Conservation (phyloP, 2,113 vertebrate genomes). For the Bufo gargarizans region DNA sequence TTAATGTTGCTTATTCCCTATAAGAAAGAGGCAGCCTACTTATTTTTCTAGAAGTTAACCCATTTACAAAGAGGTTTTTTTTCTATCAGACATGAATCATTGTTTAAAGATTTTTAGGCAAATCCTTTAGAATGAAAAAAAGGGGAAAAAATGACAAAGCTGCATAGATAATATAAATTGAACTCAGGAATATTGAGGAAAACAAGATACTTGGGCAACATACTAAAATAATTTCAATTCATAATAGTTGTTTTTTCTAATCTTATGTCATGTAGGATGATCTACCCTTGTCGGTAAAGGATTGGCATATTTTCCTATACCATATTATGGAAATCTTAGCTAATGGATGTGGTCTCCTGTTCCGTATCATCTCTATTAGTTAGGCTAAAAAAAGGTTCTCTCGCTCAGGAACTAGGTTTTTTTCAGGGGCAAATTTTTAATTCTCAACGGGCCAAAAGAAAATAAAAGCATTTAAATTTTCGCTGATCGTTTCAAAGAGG, state of each 20-base stretch:
- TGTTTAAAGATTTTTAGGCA: no score
- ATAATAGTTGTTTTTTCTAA: not conserved
- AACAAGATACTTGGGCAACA: not conserved
- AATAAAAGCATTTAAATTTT: no score
- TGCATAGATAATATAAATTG: not conserved
- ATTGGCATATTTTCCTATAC: not conserved
- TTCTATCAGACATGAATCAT: not conserved
- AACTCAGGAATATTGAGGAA: not conserved
- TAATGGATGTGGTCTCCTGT: no score
- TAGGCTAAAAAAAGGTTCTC: no score
- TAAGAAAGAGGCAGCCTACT: not conserved
- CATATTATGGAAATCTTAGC: no score
- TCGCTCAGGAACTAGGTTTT: no score
- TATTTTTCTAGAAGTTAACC: not conserved
- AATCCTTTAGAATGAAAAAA: no score
- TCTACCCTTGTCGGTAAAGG: not conserved
- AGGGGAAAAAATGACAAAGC: not conserved
- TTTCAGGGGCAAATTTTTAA: no score
- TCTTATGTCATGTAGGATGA: not conserved
- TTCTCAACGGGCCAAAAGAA: no score
- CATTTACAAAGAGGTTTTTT: not conserved
- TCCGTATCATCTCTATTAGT: no score
- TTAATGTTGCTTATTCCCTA: conserved; percentile 21
- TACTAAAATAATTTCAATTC: not conserved
- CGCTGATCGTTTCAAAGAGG: no score